Percentiles rank a stretch among this genome's conserved stretches.
Conservation (phyloP, 2,113 vertebrate species). For the Daboia siamensis region DNA sequence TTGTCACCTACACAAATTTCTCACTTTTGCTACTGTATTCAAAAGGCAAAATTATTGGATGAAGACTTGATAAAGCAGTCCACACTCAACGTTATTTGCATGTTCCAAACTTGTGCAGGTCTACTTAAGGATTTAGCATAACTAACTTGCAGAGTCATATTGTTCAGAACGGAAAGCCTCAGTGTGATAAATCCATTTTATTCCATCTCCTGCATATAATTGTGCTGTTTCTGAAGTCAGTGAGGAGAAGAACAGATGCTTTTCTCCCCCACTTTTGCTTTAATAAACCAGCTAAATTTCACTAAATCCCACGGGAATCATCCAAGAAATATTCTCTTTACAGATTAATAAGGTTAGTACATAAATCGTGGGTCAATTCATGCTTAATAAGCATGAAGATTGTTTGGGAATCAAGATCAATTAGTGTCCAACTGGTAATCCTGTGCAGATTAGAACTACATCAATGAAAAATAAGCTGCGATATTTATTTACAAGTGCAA, state of each 20-base stretch:
- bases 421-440: constrained; percentile 49
- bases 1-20: background rate
- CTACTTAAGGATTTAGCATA: background rate
- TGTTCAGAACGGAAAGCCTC: background rate
- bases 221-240: background rate
- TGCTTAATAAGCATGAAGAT: constrained; percentile 30
- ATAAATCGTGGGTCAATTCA: constrained; percentile 41
- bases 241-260: background rate
- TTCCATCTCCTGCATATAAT: background rate
- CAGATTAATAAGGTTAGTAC: constrained; percentile 44
- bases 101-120: background rate
- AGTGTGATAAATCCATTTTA: background rate
- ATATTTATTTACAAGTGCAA: constrained; percentile 32
- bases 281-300: background rate
- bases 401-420: constrained; percentile 29
- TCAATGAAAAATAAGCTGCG: constrained; percentile 34
- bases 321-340: background rate
- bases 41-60: background rate
- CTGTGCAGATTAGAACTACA: constrained; percentile 51
- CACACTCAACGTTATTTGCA: background rate
- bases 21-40: background rate
- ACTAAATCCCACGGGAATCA: constrained; percentile 48
- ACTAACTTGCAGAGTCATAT: background rate
- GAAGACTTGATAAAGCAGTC: background rate
- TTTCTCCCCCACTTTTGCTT: too few relatives aligned